Evolutionary conservation across 1,140 invertebrate species (phyloP), one percentile per base, ranked within the genome.

Genomic region (Chironomus striatipennis): DNA sequence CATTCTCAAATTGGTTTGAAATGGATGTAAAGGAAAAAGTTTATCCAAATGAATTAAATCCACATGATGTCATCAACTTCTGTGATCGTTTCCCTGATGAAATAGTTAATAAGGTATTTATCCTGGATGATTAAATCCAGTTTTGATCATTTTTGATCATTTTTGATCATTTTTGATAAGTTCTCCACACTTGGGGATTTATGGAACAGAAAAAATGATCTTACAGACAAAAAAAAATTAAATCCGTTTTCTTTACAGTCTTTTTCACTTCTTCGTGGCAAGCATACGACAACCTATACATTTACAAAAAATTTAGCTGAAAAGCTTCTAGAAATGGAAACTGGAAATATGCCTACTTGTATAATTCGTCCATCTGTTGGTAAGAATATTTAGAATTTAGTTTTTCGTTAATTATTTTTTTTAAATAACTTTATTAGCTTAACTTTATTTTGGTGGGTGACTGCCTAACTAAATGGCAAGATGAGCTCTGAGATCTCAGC

Each of bases 11-110:
- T 79, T 91, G 89, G 79, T 83, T 87, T 77, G 77, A 83, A 17
- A 76, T 80, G 12, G 80, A 83, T 74, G 85, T 90, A 74, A 84
- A 87, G 2, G 89, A 91, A 81, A 80, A 83, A 73, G 88, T 95
- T 43, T 95, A 95, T 80, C 85, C 87, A 1, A 84, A 88, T 76
- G 87, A 88, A 67, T 84, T 89, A 74, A 87, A 91, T 78, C 79
- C 94, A 2, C 78, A 82, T 20, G 78, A 78, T 43, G 67, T 85
- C 2, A 77, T 87, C 2, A 84, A 86, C 24, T 86, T 85, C 76
- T 79, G 89, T 64, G 83, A 85, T 7, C 85, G 88, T 67, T 79
- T 83, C 0, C 79, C 85, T 24, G 79, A 88, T n/a, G 47, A 57
- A 57, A 12, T 15, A 15, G 4, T 57, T 15, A 57, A 57, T 57